Evolutionary conservation across 2,113 vertebrate species (phyloP), one percentile per base, ranked within the genome.

Genomic region (Epinephelus fuscoguttatus): DNA sequence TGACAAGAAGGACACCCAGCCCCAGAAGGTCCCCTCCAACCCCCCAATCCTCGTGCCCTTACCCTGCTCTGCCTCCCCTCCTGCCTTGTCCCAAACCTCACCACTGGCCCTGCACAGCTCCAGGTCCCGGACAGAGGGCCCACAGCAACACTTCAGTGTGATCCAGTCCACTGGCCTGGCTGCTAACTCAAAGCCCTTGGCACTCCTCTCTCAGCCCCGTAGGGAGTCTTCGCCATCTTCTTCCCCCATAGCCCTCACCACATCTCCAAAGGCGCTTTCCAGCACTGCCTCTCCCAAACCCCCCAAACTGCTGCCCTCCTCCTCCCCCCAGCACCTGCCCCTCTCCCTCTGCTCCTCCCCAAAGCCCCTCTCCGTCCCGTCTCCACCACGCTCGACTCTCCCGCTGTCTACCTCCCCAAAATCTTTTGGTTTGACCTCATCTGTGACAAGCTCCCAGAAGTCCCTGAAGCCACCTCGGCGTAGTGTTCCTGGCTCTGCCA

Each of bases 111-210:
- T 97, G 93, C 97, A 97, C 93, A 95, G 96, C 94, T 96, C 97
- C 96, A 96, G 96, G 95, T 96, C 97, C 95, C 93, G 96, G 95
- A 94, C 96, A 88, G 97, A 98, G 91, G 96, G 96, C 83, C 93
- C 95, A 91, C 97, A 97, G 94, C 97, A 97, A 93, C 98, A 98
- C 90, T 97, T 97, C 91, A 99, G 98, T 89, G 98, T 99, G 86
- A 99, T 99, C 93, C 98, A 99, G 96, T 98, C 97, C 94, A 99
- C 97, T 7, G 98, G 98, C 93, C 93, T 99, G 94, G 97, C 97
- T 79, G 93, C 96, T 91, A 96, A 91, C 94, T 94, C 97, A 90
- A 99, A 98, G 91, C 96, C 98, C 86, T 94, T 98, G 92, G 96
- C 97, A 81, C 96, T 98, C 94, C 96, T 98, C 84, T 94, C 96